phyloP scores from a whole-genome alignment of 2,888 invertebrate species.

The Abrostola triplasia region DNA sequence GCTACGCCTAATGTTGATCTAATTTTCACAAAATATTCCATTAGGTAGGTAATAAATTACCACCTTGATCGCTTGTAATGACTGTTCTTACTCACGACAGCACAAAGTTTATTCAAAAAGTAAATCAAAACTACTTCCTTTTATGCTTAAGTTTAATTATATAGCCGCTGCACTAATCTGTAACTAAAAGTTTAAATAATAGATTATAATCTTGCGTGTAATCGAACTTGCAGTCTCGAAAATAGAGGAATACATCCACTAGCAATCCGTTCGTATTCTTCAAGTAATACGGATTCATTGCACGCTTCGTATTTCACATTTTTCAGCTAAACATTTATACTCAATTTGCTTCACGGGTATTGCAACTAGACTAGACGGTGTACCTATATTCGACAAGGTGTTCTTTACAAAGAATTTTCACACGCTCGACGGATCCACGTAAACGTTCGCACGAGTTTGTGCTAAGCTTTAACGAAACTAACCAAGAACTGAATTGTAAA shows the following conservation, averaged over 20 bases:
- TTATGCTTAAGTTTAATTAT: too few species aligned
- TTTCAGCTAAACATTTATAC: conserved; percentile 28
- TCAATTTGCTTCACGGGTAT: conserved; percentile 37
- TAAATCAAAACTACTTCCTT: too few species aligned
- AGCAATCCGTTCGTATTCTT: background rate
- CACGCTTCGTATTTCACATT: conserved; percentile 7
- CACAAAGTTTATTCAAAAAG: too few species aligned
- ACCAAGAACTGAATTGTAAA: conserved; percentile 48
- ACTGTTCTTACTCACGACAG: too few species aligned
- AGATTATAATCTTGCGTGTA: too few species aligned
- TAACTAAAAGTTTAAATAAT: too few species aligned
- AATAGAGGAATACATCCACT: background rate
- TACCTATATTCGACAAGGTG: conserved; percentile 50
- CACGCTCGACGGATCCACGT: conserved; percentile 51
- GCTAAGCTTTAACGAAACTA: conserved; percentile 51
- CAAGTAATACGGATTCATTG: background rate
- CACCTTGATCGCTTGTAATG: too few species aligned
- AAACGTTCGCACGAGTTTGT: conserved; percentile 51
- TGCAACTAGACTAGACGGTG: conserved; percentile 49
- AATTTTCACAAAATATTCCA: too few species aligned
- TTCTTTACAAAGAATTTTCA: conserved; percentile 62
- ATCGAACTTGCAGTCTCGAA: too few species aligned
- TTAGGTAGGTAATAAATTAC: too few species aligned
- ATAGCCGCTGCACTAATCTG: too few species aligned
- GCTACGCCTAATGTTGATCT: too few species aligned